Percentiles rank a stretch among this genome's conserved stretches.
These are phyloP conservation scores for Abrostola tripartita DNA, from an alignment of 2,888 invertebrate species.

Conservation along the genomic window DNA sequence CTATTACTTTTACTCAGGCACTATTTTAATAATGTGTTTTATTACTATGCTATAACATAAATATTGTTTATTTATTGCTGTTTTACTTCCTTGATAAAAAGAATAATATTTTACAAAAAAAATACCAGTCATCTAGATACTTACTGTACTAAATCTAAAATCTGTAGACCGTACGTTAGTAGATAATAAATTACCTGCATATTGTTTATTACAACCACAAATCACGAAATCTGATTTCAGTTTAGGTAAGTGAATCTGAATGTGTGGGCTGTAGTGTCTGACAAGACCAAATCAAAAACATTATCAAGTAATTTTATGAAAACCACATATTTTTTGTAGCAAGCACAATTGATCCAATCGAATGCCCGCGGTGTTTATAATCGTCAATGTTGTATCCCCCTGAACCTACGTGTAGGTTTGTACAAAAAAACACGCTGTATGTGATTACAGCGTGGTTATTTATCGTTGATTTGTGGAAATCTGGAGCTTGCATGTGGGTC, in stretches of 20 bases:
- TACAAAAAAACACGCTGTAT: background rate
- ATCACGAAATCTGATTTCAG: conserved; percentile 38
- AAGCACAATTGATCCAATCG: background rate
- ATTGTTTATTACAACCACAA: conserved; percentile 36
- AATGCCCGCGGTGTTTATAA: conserved; percentile 3
- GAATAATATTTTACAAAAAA: background rate
- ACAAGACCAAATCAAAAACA: conserved; percentile 30
- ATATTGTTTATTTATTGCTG: too few relatives aligned
- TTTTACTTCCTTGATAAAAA: too few relatives aligned
- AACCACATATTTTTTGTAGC: conserved; percentile 24
- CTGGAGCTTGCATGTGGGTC: too few relatives aligned
- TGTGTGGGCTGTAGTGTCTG: conserved; percentile 43
- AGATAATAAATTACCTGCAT: conserved; percentile 23
- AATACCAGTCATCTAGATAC: background rate
- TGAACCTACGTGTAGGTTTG: background rate
- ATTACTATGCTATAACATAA: too few relatives aligned
- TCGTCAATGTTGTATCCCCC: background rate
- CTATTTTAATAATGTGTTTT: too few relatives aligned
- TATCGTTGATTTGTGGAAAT: too few relatives aligned
- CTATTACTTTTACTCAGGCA: too few relatives aligned
- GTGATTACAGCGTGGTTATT: too few relatives aligned
- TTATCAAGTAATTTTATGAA: conserved; percentile 31
- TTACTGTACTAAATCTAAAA: conserved; percentile 16
- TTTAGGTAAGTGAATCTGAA: conserved; percentile 22
- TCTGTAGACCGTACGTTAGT: conserved; percentile 8